Base-by-base conservation (phyloP, 2,113 vertebrate genomes). In the Zapus hudsonius region DNA sequence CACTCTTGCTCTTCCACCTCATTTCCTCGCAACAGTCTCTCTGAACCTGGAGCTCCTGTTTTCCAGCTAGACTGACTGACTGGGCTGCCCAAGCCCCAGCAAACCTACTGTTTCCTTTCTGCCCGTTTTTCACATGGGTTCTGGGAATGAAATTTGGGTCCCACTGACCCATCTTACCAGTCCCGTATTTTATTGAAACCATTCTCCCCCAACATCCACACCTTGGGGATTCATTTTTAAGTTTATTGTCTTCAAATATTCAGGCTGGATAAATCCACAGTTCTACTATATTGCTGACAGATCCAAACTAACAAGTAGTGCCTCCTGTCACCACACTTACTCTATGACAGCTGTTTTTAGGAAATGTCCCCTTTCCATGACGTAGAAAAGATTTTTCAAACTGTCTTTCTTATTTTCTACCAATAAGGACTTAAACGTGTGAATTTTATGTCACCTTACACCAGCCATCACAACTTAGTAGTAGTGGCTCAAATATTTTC, bases 211-310 rank as follows among this genome's bases (percentile, higher is more conserved):
- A 25, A 75, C 36, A 10, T 12, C 69, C 17, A 33, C 27, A 25
- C 16, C 3, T 72, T 76, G 44, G 12, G 67, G 44, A 12, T 75
- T 85, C 23, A 73, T 29, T 19, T 80, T 91, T 84, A 63, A 31
- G 44, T 74, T 84, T 74, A 69, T n/a, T 92, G 12, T 67, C 36
- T 95, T 90, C 74, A 87, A 93, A 59, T 74, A 90, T 27, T 81
- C 40, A 44, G 20, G 13, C 13, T 33, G 44, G 63, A 70, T 55
- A 19, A 67, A 87, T 52, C 20, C 15, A 4, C 55, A 57, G 33
- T 91, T 69, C 72, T 10, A 29, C 22, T 29, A 73, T 5, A 38
- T n/a, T 87, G 29, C 57, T 85, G 80, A 78, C 64, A 63, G 61
- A 83, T 36, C 36, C 38, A 67, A 90, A 63, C 25, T 25, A 84